phyloP scores from a whole-genome alignment of 2,888 invertebrate species.

The Megamerina dolium region DNA sequence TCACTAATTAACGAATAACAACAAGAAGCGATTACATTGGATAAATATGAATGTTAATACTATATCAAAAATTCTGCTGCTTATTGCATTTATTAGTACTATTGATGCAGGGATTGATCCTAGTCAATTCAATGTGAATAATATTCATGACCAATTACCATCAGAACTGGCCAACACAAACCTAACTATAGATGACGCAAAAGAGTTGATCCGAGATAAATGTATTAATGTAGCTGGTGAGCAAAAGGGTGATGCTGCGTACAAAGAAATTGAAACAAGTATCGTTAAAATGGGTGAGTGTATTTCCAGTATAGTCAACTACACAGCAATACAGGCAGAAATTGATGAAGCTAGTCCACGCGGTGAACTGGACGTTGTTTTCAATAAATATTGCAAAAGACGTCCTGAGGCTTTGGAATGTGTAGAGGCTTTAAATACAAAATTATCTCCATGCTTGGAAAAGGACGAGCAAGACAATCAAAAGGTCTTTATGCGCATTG shows the following conservation, averaged over 20 bases:
- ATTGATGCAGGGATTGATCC: conserved; percentile 20
- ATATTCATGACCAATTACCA: conserved; percentile 34
- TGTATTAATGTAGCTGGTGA: conserved; percentile 60
- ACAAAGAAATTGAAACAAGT: conserved; percentile 51
- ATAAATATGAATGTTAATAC: too few species aligned
- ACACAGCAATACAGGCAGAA: conserved; percentile 56
- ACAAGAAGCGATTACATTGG: too few species aligned
- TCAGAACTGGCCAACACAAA: conserved; percentile 35
- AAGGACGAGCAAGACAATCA: conserved; percentile 58
- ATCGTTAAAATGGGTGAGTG: conserved; percentile 52
- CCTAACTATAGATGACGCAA: conserved; percentile 49
- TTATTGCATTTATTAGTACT: not conserved
- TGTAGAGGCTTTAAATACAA: conserved; percentile 54
- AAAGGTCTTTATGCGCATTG: conserved; percentile 59
- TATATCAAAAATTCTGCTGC: too few species aligned
- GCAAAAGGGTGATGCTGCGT: conserved; percentile 52
- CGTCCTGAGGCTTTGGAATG: conserved; percentile 51
- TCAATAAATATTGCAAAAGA: conserved; percentile 68
- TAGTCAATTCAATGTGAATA: conserved; percentile 28
- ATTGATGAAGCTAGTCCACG: conserved; percentile 64
- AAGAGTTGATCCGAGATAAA: conserved; percentile 57
- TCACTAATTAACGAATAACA: too few species aligned
- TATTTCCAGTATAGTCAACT: conserved; percentile 56
- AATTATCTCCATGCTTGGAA: conserved; percentile 60
- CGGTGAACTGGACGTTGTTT: conserved; percentile 64